phyloP scores from a whole-genome alignment of 2,888 invertebrate genomes.

The Catocala nupta region DNA sequence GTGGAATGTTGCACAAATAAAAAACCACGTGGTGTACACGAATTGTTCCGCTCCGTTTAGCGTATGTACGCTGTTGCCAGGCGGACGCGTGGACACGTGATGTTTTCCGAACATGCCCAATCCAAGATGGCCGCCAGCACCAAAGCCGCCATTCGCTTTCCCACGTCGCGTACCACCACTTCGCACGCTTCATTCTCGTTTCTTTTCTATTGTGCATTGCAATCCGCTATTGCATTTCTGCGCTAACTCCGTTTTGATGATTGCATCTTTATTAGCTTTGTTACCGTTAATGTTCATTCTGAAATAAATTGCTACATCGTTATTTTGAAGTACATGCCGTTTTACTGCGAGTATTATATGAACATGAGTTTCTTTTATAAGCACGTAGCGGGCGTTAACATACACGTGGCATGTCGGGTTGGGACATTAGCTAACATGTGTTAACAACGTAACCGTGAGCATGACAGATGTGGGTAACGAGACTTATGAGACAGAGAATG shows the following conservation, averaged over 20 bases:
- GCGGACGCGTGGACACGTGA: conserved; percentile 83
- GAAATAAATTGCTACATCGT: conserved; percentile 28
- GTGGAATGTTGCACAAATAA: conserved; percentile 80
- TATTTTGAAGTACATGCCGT: conserved; percentile 26
- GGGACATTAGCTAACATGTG: conserved; percentile 72
- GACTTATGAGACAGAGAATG: conserved; percentile 60
- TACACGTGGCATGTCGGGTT: conserved; percentile 64
- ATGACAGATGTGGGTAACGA: conserved; percentile 67
- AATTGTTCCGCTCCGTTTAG: conserved; percentile 83
- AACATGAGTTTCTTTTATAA: conserved; percentile 31
- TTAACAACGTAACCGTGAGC: conserved; percentile 65
- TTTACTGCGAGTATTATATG: conserved; percentile 35
- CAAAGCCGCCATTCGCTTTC: conserved; percentile 82
- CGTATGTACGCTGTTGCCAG: conserved; percentile 79
- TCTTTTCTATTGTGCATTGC: conserved; percentile 74
- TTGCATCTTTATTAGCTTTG: conserved; percentile 42
- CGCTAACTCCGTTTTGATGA: conserved; percentile 53
- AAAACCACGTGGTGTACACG: conserved; percentile 81
- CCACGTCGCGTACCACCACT: conserved; percentile 80
- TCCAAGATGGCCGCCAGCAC: conserved; percentile 80
- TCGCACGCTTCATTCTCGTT: conserved; percentile 76
- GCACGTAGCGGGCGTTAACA: conserved; percentile 59
- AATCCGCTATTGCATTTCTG: conserved; percentile 72
- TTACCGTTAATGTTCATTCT: conserved; percentile 38
- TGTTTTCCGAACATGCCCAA: conserved; percentile 77